Base-by-base conservation (phyloP, 2,797 vertebrate genomes). In the Taenioides sp. region DNA sequence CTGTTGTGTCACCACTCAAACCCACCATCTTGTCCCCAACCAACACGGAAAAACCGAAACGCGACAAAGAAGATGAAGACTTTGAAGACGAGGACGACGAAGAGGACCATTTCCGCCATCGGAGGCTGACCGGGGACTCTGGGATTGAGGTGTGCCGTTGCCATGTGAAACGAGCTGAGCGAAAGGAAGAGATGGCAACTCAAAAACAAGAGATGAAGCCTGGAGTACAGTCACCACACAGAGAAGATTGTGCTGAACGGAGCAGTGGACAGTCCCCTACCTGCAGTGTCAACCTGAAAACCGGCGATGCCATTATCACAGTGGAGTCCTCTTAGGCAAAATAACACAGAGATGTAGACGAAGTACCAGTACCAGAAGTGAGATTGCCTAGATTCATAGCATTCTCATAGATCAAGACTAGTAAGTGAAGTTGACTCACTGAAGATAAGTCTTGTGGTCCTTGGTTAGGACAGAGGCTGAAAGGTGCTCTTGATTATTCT, bases 81-180 rank as follows among this genome's bases (percentile, higher is more conserved):
- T 92, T 92, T 0, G 91, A 87, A 0, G 86, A 87, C 11, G 92
- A 91, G 1, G 89, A 90, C 0, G 75, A 93, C 0, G 91, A 57
- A 0, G 92, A 61, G 71, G 87, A 85, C 50, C 93, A 94, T 49
- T 95, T 94, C 86, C 91, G 95, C 49, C 95, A 94, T 71, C 93
- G 96, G 0, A 91, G 93, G 50, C 91, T 96, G 22, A 97, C 96
- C 0, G 96, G 96, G 1, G 96, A 97, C 87, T 97, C 96, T 0
- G 96, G 97, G 65, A 97, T 97, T 0, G 97, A 97, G 88, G 94
- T 96, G 25, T 95, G 95, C 28, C 93, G 94, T 59, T 95, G 95
- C 73, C 91, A 86, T 0, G 93, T 95, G 49, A 93, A 93, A 78
- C 93, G 92, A 58, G 91, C 87, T 11, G 87, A 78, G 4, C 90